These are phyloP conservation scores for Indri indri DNA, from an alignment of 2,113 vertebrate species.

Conservation along the genomic window DNA sequence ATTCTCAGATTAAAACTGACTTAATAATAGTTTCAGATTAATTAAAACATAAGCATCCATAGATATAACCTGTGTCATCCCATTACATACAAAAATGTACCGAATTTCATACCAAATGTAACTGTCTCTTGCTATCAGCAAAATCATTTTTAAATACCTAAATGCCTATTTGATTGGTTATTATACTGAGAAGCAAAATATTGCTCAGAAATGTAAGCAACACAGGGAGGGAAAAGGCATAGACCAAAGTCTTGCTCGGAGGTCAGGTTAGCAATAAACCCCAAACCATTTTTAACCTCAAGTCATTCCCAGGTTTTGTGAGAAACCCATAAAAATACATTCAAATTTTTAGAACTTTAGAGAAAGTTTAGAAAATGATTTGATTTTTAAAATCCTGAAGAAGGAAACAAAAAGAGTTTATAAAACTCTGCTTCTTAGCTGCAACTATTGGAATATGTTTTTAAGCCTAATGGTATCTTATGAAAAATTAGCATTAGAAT, in stretches of 20 bases:
- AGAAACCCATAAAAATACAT: neutral
- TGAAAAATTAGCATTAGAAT: neutral
- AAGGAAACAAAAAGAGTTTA: neutral
- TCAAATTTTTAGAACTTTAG: neutral
- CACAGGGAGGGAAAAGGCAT: too few species aligned
- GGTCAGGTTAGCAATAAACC: neutral
- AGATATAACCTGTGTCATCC: neutral
- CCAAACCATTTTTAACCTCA: neutral
- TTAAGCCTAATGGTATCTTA: neutral
- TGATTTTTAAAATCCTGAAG: constrained; percentile 1
- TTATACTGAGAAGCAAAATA: neutral
- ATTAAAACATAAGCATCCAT: neutral
- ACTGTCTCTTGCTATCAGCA: neutral
- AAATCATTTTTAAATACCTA: neutral
- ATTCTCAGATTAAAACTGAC: neutral
- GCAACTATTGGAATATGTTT: neutral
- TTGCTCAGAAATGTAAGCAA: neutral
- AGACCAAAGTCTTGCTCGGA: neutral
- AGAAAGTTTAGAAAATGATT: constrained; percentile 9
- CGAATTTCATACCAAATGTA: neutral
- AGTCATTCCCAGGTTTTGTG: neutral
- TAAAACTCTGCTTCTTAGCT: neutral
- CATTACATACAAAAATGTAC: neutral
- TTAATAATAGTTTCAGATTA: neutral
- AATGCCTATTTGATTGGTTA: neutral